A percentile compares a stretch with the other conserved stretches of the same genome.
phyloP scores from a whole-genome alignment of 1,140 invertebrate species.

The Drosophila sulfurigaster region DNA sequence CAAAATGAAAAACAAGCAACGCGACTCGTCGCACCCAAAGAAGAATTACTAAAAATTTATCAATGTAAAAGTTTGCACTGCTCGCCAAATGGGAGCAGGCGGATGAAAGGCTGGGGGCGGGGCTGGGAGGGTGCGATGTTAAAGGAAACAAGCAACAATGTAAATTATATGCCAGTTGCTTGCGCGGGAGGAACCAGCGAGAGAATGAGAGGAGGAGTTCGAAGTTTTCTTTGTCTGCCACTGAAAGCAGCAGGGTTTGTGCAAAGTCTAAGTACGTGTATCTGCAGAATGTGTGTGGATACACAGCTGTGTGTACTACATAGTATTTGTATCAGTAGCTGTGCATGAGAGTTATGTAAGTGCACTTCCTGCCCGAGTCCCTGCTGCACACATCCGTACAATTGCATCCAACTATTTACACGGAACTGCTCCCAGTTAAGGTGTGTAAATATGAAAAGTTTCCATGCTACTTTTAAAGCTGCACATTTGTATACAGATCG shows the following conservation, averaged over 20 bases:
- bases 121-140: neutral
- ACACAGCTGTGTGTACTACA: neutral
- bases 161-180: slow-evolving; percentile 80
- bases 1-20: slow-evolving; percentile 58
- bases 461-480: slow-evolving; percentile 21
- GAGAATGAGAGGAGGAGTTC: neutral
- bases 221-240: slow-evolving; percentile 37
- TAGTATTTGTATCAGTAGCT: slow-evolving; percentile 23
- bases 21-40: slow-evolving; percentile 46
- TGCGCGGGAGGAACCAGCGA: slow-evolving; percentile 3
- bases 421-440: slow-evolving; percentile 24
- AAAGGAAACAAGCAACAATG: slow-evolving; percentile 79
- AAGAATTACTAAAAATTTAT: slow-evolving; percentile 83
- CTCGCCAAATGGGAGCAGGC: slow-evolving; percentile 29
- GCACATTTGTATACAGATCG: neutral
- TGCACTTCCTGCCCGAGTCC: slow-evolving; percentile 43
- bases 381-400: slow-evolving; percentile 20
- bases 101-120: neutral
- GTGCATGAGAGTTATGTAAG: slow-evolving; percentile 24
- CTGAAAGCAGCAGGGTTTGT: slow-evolving; percentile 11
- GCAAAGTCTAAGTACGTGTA: slow-evolving; percentile 1
- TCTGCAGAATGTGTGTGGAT: slow-evolving; percentile 7
- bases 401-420: slow-evolving; percentile 17
- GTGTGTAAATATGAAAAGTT: slow-evolving; percentile 30
- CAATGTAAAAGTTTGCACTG: slow-evolving; percentile 73